A percentile compares a stretch with the other conserved stretches of the same genome.
phyloP scores from a whole-genome alignment of 2,888 invertebrate genomes.

The Tipula confusa region DNA sequence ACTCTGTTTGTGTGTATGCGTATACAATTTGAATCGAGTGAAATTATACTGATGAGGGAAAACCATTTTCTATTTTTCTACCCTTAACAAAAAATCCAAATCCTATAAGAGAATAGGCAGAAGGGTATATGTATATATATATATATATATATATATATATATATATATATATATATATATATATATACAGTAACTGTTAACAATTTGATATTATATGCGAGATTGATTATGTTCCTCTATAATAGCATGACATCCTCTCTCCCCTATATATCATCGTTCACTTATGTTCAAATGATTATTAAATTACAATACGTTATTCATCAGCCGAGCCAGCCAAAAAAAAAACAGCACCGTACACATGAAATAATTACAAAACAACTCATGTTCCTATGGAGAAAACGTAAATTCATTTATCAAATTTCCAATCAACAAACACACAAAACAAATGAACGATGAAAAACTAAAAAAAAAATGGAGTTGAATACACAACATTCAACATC shows the following conservation, averaged over 20 bases:
- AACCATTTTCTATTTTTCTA: neutral
- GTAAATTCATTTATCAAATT: constrained; percentile 12
- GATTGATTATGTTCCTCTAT: neutral
- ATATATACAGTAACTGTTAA: neutral
- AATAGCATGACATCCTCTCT: neutral
- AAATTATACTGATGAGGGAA: neutral
- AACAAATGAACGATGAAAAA: neutral
- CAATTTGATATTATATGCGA: neutral
- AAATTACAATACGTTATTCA: constrained; percentile 20
- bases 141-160: neutral
- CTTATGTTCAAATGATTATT: neutral
- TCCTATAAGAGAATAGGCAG: neutral
- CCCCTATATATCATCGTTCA: neutral
- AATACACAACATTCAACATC: neutral
- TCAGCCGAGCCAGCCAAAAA: neutral
- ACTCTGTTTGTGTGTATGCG: too few relatives aligned
- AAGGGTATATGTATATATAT: too few relatives aligned
- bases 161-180: neutral
- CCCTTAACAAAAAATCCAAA: neutral
- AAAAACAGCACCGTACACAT: neutral
- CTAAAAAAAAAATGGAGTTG: neutral
- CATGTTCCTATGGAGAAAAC: neutral
- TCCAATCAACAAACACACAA: constrained; percentile 15
- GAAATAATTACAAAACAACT: neutral
- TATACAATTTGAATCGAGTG: neutral